Base-by-base conservation (phyloP, 2,888 invertebrate genomes). In the Diaprepes abbreviatus region DNA sequence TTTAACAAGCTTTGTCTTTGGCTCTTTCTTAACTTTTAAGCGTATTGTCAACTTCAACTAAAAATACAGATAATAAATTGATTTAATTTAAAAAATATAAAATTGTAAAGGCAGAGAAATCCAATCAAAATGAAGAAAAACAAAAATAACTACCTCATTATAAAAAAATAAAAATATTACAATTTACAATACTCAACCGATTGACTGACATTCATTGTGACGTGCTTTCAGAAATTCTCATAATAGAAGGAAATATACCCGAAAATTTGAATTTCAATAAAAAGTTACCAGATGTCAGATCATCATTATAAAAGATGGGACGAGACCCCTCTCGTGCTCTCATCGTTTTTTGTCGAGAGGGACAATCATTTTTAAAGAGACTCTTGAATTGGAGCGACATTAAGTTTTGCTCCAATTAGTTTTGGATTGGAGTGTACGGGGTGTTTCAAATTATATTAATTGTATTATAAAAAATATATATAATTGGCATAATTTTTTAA, bases 201-300 rank as follows among this genome's bases (percentile, higher is more conserved):
- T 50, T 50, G 48, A 50, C 16, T 50, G 48, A 28, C 48, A 28
- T 28, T 14, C 48, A 28, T 28, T 28, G 48, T 50, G 48, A 50
- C 48, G 28, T 10, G 28, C 48, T 28, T 50, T 50, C 28, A 6
- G 31, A 28, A 50, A 50, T n/a, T 28, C 28, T 50, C 48, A 16
- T 50, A 45, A 45, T 28, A 50, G 31, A 45, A 28, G 19, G 36
- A 55, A 55, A 55, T 36, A 55, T 36, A 36, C 21, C 55, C 35
- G 55, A 28, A 58, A 58, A 58, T 58, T 40, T 58, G 58, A 58
- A 58, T 58, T 58, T 58, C 58, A 58, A 58, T 40, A 36, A 40
- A 40, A 40, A 58, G 58, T 65, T 65, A 65, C 55, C 64, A 65
- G 64, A 65, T 65, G 64, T 65, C 64, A 65, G 55, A 55, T 65